phyloP scores from a whole-genome alignment of 2,888 invertebrate genomes.

The Hyposoter dolosus region DNA sequence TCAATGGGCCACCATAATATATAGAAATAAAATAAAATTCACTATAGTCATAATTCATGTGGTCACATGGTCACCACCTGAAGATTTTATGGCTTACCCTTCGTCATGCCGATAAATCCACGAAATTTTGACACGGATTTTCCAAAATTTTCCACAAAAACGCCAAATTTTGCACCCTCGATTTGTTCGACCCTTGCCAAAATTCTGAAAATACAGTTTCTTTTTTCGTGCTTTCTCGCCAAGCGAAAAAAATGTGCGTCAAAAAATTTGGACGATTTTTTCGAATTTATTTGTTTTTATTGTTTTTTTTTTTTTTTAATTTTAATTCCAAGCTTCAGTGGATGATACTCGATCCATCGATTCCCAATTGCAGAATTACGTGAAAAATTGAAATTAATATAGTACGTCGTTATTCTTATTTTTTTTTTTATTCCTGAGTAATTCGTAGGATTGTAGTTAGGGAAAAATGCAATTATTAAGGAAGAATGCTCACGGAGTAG shows the following conservation, averaged over 20 bases:
- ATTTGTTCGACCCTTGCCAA: too few species aligned
- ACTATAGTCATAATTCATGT: neutral
- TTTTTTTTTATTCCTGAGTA: neutral
- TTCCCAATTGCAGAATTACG: too few species aligned
- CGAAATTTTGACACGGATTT: conserved; percentile 1
- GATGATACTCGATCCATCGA: too few species aligned
- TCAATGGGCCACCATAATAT: conserved; percentile 14
- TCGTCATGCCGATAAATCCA: neutral
- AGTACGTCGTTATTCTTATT: neutral
- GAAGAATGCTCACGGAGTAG: neutral
- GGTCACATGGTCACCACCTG: conserved; percentile 70
- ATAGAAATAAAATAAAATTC: neutral
- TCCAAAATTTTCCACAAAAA: neutral
- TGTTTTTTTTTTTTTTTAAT: too few species aligned
- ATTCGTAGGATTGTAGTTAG: neutral
- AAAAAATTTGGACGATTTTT: neutral
- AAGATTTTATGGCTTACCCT: conserved; percentile 38
- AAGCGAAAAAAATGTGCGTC: neutral
- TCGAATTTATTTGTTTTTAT: neutral
- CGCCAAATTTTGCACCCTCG: neutral
- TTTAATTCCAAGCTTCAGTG: too few species aligned
- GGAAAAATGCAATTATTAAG: neutral
- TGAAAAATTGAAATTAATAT: neutral
- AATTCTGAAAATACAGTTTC: neutral
- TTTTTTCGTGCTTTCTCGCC: neutral